Base-by-base conservation (phyloP, 1,140 invertebrate species). In the Riptortus pedestris region DNA sequence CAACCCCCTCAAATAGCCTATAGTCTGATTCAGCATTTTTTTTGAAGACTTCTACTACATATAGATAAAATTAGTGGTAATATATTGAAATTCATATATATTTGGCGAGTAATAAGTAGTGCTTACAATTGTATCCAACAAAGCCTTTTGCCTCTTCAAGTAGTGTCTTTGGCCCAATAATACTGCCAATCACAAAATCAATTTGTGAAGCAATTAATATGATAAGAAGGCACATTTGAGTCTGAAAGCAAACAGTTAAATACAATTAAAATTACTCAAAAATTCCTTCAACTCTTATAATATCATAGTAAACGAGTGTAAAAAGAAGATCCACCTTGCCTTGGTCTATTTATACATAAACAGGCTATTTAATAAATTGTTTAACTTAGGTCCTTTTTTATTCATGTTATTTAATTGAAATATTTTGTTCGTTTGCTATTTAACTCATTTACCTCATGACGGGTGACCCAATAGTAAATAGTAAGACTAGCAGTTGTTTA, bases 101-200 rank as follows among this genome's bases (percentile, higher is more conserved):
- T 2, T 9, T 3, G 26, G 22, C 20, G 28, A 33, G 14, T 52
- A 31, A 18, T 20, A 43, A 55, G 9, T 57, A 33, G 22, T 14
- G 20, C 81, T 83, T 77, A 96, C 93, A 76, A 71, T 85, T 89
- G 70, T 88, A 96, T 55, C 95, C 95, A 11, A 93, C 74, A 71
- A 96, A 95, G 52, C 96, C 96, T 75, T 88, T 85, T 0, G 86
- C 82, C 55, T 78, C 72, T 68, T 91, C 85, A 3, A 78, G 68
- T 11, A 85, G 81, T 67, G 76, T 81, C 68, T 83, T 85, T 0
- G 93, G 90, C 0, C 93, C 92, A 22, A 97, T 81, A 48, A 96
- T 81, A 28, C 85, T 84, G 29, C 93, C 93, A 65, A 95, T 83
- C n/a, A 90, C 74, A 75, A 96, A 98, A 78, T 98, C 92, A 0